These are phyloP conservation scores for Acanthopagrus latus DNA, from an alignment of 2,797 vertebrate species.

Conservation along the genomic window DNA sequence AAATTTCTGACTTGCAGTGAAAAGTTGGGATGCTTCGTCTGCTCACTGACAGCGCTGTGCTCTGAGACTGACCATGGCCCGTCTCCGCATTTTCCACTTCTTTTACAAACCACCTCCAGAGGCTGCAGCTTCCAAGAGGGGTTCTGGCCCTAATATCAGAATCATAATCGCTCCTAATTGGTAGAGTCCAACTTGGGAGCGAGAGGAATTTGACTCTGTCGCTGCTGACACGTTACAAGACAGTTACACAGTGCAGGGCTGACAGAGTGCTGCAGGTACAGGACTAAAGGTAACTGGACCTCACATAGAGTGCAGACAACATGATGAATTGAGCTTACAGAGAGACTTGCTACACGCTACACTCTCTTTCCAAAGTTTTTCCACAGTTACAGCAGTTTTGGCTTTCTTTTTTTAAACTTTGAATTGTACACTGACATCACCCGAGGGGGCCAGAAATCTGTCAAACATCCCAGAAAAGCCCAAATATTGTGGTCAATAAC, in stretches of 20 bases:
- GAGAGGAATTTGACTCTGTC: conserved; percentile 40
- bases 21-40: conserved; percentile 41
- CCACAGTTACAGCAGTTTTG: conserved; percentile 23
- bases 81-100: conserved; percentile 13
- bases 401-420: background rate
- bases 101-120: conserved; percentile 24
- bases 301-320: background rate
- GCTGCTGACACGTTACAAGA: conserved; percentile 35
- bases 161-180: conserved; percentile 59
- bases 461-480: background rate
- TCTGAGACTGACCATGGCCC: conserved; percentile 51
- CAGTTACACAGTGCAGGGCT: conserved; percentile 50
- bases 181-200: conserved; percentile 34
- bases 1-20: conserved; percentile 47
- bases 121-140: conserved; percentile 28
- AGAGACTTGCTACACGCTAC: conserved; percentile 15
- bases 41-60: conserved; percentile 44
- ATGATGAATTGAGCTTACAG: conserved; percentile 17
- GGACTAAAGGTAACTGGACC: conserved; percentile 46
- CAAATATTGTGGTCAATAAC: background rate
- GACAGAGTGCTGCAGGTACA: conserved; percentile 44
- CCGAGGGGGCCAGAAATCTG: background rate
- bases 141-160: conserved; percentile 41
- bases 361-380: conserved; percentile 27
- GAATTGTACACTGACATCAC: conserved; percentile 12